These are phyloP conservation scores for Cyprinus carpio DNA, from an alignment of 2,113 vertebrate genomes.

Conservation along the genomic window DNA sequence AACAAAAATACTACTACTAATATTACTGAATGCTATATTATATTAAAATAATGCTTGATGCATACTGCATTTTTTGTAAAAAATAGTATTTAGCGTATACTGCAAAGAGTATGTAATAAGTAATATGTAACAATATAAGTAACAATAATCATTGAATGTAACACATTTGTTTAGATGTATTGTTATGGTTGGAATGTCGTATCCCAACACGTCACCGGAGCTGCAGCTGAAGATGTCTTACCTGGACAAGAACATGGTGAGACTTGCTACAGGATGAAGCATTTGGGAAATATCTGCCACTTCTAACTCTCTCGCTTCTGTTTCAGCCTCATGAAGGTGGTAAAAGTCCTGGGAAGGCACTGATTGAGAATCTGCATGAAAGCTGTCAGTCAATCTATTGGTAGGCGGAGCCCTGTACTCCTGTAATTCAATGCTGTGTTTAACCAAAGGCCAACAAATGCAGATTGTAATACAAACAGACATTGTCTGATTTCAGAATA, in stretches of 20 bases:
- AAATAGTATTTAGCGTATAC: too few relatives aligned
- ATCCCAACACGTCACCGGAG: conserved; percentile 94
- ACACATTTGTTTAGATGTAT: conserved; percentile 80
- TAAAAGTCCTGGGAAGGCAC: conserved; percentile 78
- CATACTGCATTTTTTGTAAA: too few relatives aligned
- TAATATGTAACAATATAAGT: background rate
- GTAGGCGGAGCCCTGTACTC: conserved; percentile 64
- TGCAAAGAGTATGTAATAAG: too few relatives aligned
- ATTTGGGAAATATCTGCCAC: background rate
- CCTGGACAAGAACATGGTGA: conserved; percentile 87
- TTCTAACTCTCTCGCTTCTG: conserved; percentile 4
- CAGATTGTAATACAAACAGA: background rate
- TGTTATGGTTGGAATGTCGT: conserved; percentile 97
- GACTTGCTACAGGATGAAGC: background rate
- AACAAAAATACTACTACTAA: too few relatives aligned
- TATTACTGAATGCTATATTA: too few relatives aligned
- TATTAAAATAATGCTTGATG: too few relatives aligned
- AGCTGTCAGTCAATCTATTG: conserved; percentile 92
- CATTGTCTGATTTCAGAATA: background rate
- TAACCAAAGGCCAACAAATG: background rate
- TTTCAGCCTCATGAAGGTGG: conserved; percentile 80
- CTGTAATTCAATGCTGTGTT: background rate
- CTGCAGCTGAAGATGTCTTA: conserved; percentile 95
- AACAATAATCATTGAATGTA: background rate
- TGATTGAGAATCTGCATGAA: conserved; percentile 96